Percentiles rank a stretch among this genome's conserved stretches.
Evolutionary conservation across 1,140 invertebrate species (phyloP).

Genomic region (Samia ricini): DNA sequence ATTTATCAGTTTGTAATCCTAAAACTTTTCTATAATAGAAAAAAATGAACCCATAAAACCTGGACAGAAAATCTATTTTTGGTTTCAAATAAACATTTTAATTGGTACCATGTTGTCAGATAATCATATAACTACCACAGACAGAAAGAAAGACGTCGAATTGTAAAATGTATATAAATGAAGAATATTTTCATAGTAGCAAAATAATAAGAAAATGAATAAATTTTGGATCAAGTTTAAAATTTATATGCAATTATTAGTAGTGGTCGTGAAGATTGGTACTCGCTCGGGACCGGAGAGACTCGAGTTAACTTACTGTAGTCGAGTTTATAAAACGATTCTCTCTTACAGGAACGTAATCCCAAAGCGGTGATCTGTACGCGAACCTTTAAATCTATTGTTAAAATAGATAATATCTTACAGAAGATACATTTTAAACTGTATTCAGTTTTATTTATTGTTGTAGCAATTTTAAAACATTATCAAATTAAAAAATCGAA

Average conservation of each 20-base stretch:
- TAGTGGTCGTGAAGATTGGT: not conserved
- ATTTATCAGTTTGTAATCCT: no score
- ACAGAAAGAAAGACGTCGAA: no score
- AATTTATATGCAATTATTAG: not conserved
- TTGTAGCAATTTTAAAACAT: not conserved
- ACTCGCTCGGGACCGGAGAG: not conserved
- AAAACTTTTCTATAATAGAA: no score
- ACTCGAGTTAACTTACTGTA: not conserved
- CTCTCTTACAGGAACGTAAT: slow-evolving; percentile 1
- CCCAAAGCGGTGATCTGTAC: slow-evolving; percentile 7
- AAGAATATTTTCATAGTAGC: no score
- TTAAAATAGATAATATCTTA: slow-evolving; percentile 2
- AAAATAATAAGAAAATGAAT: no score
- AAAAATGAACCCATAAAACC: no score
- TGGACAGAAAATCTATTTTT: no score
- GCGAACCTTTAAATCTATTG: not conserved
- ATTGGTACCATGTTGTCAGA: no score
- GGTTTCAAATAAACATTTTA: no score
- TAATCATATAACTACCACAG: no score
- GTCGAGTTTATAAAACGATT: slow-evolving; percentile 12
- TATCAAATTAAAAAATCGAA: no score
- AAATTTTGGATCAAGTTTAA: not conserved
- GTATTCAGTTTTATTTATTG: not conserved
- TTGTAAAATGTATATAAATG: no score
- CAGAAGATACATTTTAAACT: not conserved